Evolutionary conservation across 2,797 vertebrate species (phyloP), one percentile per base, ranked within the genome.

Genomic region (Scarus forsteni): DNA sequence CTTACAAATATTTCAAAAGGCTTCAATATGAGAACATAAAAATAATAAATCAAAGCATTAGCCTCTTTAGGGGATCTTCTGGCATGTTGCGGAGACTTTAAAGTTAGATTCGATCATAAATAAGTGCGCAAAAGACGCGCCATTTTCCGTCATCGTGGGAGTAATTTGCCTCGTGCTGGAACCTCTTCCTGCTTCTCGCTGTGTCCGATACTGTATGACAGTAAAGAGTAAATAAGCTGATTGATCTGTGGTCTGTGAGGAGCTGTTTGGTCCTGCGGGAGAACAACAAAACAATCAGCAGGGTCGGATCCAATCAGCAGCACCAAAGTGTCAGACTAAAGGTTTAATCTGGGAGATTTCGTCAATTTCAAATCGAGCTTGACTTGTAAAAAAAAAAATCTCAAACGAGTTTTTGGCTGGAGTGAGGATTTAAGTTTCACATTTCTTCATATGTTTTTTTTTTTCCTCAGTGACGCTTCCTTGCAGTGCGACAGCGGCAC

Each of bases 201-300:
- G 39, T 61, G 65, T 68, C 45, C 7, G 64, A 69, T 60, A 76
- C 75, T 79, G 60, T 83, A 46, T 44, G 67, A 74, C 68, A 73
- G 84, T 80, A 70, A 83, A 84, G 83, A 90, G 87, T 91, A 91
- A 88, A 91, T 85, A 84, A 84, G 70, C 43, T 84, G 89, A 93
- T 92, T 91, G 91, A 93, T 92, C 87, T 82, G 86, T 83, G 84
- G 81, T 85, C 75, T 73, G 45, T 60, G 63, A 82, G 85, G 70
- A 76, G 79, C 75, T 39, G 66, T 46, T 70, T 46, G 72, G 60
- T 87, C 89, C 85, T 66, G 60, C 51, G 80, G 85, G 89, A 77
- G 42, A 77, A 79, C 75, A 66, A 42, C 63, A 63, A 56, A 72
- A 70, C 79, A 66, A 79, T 54, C 71, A 56, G 44, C 61, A 44